Percentiles rank a stretch among this genome's conserved stretches.
phyloP scores from a whole-genome alignment of 2,888 invertebrate genomes.

The Macaria liturata region DNA sequence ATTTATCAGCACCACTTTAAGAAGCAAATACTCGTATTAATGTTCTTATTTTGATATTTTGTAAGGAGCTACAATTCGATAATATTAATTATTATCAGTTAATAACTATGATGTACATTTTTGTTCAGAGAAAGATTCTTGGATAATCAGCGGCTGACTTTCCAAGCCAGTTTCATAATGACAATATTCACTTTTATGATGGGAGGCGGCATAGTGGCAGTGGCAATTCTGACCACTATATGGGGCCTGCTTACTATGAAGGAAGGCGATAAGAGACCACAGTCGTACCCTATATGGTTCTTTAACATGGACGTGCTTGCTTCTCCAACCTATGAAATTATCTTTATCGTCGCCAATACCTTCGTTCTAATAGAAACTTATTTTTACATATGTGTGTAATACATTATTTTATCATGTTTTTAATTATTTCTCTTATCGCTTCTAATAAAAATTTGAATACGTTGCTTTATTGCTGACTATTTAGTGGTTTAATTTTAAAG shows the following conservation, averaged over 20 bases:
- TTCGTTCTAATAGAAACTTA: conserved; percentile 6
- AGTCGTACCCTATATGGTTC: conserved; percentile 21
- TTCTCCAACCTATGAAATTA: conserved; percentile 16
- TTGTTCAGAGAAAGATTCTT: conserved; percentile 1
- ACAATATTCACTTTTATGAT: conserved; percentile 10
- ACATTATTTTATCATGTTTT: no score
- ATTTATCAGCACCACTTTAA: no score
- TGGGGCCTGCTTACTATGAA: background rate
- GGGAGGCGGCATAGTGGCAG: conserved; percentile 6
- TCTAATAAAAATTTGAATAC: no score
- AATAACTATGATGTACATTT: background rate
- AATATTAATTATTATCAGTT: no score
- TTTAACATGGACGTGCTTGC: conserved; percentile 9
- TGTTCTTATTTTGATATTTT: no score
- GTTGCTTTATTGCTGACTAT: no score
- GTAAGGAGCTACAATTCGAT: no score
- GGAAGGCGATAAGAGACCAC: conserved; percentile 7
- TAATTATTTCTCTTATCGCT: no score
- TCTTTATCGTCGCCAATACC: conserved; percentile 9
- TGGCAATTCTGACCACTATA: conserved; percentile 2
- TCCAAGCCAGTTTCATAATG: conserved; percentile 5
- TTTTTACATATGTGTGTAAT: conserved; percentile 20
- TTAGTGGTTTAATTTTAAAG: no score
- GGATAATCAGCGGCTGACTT: background rate
- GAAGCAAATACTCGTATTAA: no score